Conservation (phyloP, 2,113 vertebrate genomes). For the Ammodytes dubius region DNA sequence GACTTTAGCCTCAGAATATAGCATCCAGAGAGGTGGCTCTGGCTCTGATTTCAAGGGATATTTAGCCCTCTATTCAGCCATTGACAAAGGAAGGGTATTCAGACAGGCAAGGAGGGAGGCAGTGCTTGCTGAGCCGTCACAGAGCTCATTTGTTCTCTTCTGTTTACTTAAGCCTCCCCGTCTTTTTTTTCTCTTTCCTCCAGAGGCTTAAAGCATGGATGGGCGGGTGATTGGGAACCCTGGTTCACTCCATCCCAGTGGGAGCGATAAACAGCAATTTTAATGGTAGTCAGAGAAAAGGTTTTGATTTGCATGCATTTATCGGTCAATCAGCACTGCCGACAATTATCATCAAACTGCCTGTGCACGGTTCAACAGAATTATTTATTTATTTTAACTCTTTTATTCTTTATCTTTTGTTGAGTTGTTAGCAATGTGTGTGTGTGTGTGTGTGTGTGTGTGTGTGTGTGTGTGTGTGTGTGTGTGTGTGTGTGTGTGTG, state of each 20-base stretch:
- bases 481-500: background rate
- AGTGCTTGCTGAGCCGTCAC: constrained; percentile 81
- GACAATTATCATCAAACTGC: constrained; percentile 63
- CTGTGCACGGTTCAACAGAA: constrained; percentile 26
- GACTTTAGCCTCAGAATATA: constrained; percentile 78
- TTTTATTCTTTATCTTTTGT: constrained; percentile 20
- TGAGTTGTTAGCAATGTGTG: constrained; percentile 12
- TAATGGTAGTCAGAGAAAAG: constrained; percentile 63
- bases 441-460: background rate
- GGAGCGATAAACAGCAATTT: constrained; percentile 72
- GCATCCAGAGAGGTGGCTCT: constrained; percentile 77
- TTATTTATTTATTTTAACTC: constrained; percentile 54
- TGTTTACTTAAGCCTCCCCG: constrained; percentile 87
- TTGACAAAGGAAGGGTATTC: constrained; percentile 85
- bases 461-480: background rate
- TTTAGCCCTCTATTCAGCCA: constrained; percentile 87
- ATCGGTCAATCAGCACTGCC: constrained; percentile 70
- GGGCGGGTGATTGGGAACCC: constrained; percentile 74
- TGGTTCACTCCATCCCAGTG: constrained; percentile 65
- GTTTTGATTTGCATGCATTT: constrained; percentile 75
- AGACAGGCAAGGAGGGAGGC: constrained; percentile 75
- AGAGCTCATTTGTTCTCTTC: constrained; percentile 87
- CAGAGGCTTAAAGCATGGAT: constrained; percentile 81
- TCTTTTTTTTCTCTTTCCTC: constrained; percentile 81
- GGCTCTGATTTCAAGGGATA: constrained; percentile 85